Percentiles rank a stretch among this genome's conserved stretches.
These are phyloP conservation scores for Phrynocephalus vlangalii DNA, from an alignment of 2,797 vertebrate species.

Conservation along the genomic window DNA sequence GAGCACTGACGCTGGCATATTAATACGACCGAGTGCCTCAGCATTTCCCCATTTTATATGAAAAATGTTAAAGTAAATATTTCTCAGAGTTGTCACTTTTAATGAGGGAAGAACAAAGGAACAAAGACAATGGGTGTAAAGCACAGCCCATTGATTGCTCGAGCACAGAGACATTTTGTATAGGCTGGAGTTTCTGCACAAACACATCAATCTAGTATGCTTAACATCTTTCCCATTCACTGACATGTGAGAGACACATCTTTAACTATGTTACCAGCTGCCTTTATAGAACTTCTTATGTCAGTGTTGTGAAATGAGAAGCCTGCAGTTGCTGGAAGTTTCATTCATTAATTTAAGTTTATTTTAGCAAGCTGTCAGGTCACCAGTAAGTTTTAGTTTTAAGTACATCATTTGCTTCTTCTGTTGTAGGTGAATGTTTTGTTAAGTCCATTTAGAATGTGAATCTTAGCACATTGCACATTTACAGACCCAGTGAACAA, in stretches of 20 bases:
- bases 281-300: not conserved
- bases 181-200: not conserved
- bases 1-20: conserved; percentile 1
- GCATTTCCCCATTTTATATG: not conserved
- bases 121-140: not conserved
- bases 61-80: not conserved
- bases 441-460: no score
- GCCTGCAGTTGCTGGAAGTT: not conserved
- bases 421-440: no score
- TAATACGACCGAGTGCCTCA: not conserved
- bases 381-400: not conserved
- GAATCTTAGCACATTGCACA: no score
- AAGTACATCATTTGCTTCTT: no score
- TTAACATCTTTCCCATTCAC: not conserved
- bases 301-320: not conserved
- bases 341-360: not conserved
- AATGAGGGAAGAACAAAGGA: not conserved
- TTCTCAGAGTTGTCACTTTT: not conserved
- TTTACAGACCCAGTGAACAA: no score
- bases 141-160: not conserved
- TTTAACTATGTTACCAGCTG: not conserved
- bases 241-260: not conserved
- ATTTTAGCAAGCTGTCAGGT: not conserved
- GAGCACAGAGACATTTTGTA: not conserved
- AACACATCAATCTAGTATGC: not conserved